Evolutionary conservation across 64 coral and sea anemone species (phyloP), one percentile per base, ranked within the genome.

Genomic region (Exaiptasia diaphana): DNA sequence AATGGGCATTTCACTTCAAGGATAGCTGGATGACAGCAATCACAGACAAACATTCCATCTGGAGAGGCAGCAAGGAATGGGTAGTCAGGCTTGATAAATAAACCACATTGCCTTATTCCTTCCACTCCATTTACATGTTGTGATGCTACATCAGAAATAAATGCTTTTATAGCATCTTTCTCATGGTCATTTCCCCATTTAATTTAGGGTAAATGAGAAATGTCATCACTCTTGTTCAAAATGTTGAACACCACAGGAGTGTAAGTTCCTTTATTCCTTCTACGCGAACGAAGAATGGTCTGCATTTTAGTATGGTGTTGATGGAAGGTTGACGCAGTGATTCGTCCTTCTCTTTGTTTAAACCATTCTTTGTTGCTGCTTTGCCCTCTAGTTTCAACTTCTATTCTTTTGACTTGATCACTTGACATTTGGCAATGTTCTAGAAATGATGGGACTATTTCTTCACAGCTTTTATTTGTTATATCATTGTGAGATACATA

Each of bases 271-370:
- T n/a, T n/a, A n/a, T n/a, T n/a, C n/a, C n/a, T n/a, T n/a, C n/a
- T n/a, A n/a, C n/a, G n/a, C 78, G 85, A 87, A 15, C 45, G 29
- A 34, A 59, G 77, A 8, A 79, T 78, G 12, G 74, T 68, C 9
- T 87, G 77, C 15, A 87, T 74, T 60, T 79, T 87, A 15, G 22
- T 25, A 29, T 87, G 85, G 0, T 78, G 73, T 39, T 87, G 61
- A 58, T 87, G 60, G 75, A 87, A 71, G 42, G 77, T 69, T 4
- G 85, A 87, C 53, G 85, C 85, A 38, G 74, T 87, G 7, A 78
- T 87, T 18, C 62, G 29, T 15, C 73, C 85, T 50, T 68, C 23
- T 15, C 73, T 34, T 32, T 69, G 85, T 15, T 87, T 87, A 20
- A 68, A 78, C 74, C 85, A 79, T 74, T 78, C 57, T 9, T 1